Evolutionary conservation across 2,797 vertebrate species (phyloP), one percentile per base, ranked within the genome.

Genomic region (Xenops minutus): DNA sequence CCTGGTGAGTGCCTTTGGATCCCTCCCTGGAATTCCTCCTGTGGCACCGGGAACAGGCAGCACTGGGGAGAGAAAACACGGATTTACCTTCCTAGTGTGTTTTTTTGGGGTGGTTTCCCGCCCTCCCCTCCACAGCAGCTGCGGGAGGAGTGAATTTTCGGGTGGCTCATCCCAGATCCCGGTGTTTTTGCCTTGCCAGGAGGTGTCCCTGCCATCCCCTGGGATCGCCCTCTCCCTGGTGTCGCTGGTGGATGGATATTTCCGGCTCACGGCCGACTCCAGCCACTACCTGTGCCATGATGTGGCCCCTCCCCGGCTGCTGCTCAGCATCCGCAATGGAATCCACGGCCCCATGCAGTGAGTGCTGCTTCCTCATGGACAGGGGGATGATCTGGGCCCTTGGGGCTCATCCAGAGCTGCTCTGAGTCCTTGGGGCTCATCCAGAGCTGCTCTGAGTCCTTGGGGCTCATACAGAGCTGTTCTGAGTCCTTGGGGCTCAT

Each of bases 201-300:
- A 99, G 85, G 96, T 99, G 91, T 90, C 96, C 49, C 98, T 99
- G 87, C 98, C 95, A 10, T 98, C 98, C 24, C 95, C 95, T 48
- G 97, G 97, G 14, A 94, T 96, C 18, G 98, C 99, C 3, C 97
- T 98, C 76, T 99, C 99, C 81, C 97, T 99, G 71, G 98, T 98
- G 78, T 98, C 99, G 0, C 97, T 99, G 49, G 92, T 99, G 17
- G 99, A 99, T 8, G 99, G 99, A 11, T 99, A 99, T 80, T 99
- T 99, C 97, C 98, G 99, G 16, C 98, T 99, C 78, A 99, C 99
- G 1, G 98, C 98, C 0, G 99, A 99, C 55, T 98, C 99, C 63
- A 99, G 98, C 97, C 99, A 99, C 92, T 99, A 99, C 96, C 97
- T 99, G 92, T 99, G 99, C 89, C 98, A 98, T 6, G 98, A 99